A percentile compares a stretch with the other conserved stretches of the same genome.
Conservation (phyloP, 2,797 vertebrate genomes). For the Cyprinella venusta region DNA sequence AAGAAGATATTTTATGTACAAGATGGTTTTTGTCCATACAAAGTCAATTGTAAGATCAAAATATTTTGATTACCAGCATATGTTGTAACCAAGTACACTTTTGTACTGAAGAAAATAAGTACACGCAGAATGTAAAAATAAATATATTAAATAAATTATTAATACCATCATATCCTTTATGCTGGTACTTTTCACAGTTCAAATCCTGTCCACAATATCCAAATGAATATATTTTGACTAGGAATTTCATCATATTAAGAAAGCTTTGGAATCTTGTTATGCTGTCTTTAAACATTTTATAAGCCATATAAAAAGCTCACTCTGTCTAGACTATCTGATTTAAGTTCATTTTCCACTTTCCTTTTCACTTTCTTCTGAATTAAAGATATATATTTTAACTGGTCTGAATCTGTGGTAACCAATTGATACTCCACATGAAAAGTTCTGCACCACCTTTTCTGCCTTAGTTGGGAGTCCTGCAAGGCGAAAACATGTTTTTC, state of each 20-base stretch:
- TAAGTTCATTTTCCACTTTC: background rate
- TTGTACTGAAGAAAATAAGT: background rate
- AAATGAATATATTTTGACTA: background rate
- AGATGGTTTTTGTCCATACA: background rate
- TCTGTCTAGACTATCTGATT: background rate
- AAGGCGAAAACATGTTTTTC: constrained; percentile 50
- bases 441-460: constrained; percentile 44
- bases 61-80: background rate
- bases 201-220: background rate
- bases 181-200: background rate
- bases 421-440: constrained; percentile 48
- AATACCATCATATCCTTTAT: background rate
- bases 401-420: background rate
- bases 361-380: background rate
- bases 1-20: background rate
- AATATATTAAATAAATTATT: no score
- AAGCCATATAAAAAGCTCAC: constrained; percentile 11
- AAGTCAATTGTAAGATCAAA: background rate
- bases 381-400: background rate
- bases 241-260: background rate
- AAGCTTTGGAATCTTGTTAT: background rate
- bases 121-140: background rate
- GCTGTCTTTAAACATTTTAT: constrained; percentile 9
- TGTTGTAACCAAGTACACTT: background rate
- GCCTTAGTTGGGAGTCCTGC: constrained; percentile 43